Evolutionary conservation across 1,140 invertebrate species (phyloP), one percentile per base, ranked within the genome.

Genomic region (Leptinotarsa defecta): DNA sequence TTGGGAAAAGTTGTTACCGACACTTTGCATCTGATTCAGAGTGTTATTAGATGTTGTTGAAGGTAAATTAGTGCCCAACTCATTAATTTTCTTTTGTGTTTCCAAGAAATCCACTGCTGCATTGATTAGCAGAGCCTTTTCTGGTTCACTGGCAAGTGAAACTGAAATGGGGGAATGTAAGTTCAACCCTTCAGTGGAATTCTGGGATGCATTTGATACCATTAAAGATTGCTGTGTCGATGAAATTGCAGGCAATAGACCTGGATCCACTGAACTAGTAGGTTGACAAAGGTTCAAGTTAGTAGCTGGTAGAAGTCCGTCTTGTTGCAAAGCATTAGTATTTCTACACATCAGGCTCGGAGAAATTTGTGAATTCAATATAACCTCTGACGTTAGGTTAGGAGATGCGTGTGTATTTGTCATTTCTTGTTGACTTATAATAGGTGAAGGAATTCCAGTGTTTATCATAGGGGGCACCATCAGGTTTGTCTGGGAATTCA

Each of bases 51-150:
- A 19, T 15, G 78, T 76, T 34, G 6, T 70, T 3, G 71, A 24
- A 13, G 76, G 22, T n/a, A 71, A 57, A 22, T 34, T 77, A n/a
- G 65, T 75, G 2, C 76, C 79, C 69, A 81, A 62, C 27, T 81
- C 78, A 19, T 48, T 78, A 19, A 85, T 79, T 75, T 82, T 83
- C 73, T 84, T 83, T 76, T 85, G 84, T 19, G 83, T 85, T 79
- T 84, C 77, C 1, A 84, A 86, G 76, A 91, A 89, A 84, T 91
- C 90, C 1, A 89, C 90, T 2, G 90, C 89, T 3, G 90, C 90
- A 78, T 90, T 90, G 24, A 91, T 84, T 72, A 91, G 88, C 86
- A 92, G 90, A 61, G 88, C 90, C 82, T 91, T 91, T 71, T 91
- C 90, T 19, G 90, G 88, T n/a, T 91, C 90, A 0, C 90, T 88